Evolutionary conservation across 1,140 invertebrate species (phyloP).

Genomic region (Drosophila erecta): DNA sequence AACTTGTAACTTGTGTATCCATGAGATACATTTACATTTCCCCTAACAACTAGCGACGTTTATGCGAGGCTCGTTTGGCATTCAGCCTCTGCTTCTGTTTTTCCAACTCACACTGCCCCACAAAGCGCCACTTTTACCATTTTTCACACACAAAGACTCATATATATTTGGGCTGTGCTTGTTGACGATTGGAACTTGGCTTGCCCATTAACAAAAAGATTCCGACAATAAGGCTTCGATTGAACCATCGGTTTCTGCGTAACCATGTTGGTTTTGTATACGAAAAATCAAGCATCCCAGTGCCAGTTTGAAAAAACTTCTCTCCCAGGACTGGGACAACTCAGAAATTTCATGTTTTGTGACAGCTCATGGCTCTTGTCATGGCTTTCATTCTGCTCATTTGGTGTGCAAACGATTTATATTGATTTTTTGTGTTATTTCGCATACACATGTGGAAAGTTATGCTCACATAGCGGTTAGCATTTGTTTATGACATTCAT

Average conservation of each 20-base stretch:
- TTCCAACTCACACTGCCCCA: neutral
- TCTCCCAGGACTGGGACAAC: constrained; percentile 21
- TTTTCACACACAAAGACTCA: neutral
- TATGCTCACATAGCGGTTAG: constrained; percentile 46
- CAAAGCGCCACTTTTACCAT: constrained; percentile 14
- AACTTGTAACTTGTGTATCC: constrained; percentile 64
- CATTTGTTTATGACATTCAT: constrained; percentile 52
- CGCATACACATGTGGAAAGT: constrained; percentile 32
- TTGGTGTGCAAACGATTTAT: constrained; percentile 37
- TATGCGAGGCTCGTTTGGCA: constrained; percentile 53
- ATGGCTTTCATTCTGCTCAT: constrained; percentile 12
- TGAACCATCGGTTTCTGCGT: constrained; percentile 2
- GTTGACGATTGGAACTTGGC: constrained; percentile 14
- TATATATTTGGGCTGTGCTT: constrained; percentile 14
- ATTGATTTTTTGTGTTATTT: constrained; percentile 41
- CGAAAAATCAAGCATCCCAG: neutral
- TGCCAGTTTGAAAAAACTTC: neutral
- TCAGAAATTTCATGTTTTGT: constrained; percentile 33
- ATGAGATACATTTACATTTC: constrained; percentile 61
- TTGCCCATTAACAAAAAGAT: constrained; percentile 38
- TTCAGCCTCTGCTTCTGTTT: constrained; percentile 37
- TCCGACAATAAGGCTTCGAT: constrained; percentile 7
- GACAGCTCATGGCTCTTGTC: constrained; percentile 8
- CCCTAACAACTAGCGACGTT: constrained; percentile 64
- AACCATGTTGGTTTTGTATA: constrained; percentile 6